A percentile compares a stretch with the other conserved stretches of the same genome.
Evolutionary conservation across 1,140 invertebrate genomes (phyloP).

Genomic region (Campoletis sonorensis): DNA sequence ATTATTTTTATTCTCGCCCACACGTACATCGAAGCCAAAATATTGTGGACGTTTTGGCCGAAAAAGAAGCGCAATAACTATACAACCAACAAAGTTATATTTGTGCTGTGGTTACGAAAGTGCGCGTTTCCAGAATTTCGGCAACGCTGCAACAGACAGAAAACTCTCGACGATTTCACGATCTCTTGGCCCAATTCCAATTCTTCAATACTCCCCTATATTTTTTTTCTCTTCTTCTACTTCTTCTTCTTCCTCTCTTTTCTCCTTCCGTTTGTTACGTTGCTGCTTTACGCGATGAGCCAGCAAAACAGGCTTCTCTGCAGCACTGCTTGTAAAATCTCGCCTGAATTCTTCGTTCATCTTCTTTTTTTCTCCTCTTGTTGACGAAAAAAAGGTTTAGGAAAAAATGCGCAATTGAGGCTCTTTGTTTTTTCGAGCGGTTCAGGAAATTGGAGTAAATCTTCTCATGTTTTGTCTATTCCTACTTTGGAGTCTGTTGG

Average conservation of each 20-base stretch:
- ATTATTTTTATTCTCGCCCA: neutral
- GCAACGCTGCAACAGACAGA: slow-evolving; percentile 18
- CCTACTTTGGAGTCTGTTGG: no score
- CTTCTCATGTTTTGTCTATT: no score
- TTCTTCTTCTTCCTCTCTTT: slow-evolving; percentile 21
- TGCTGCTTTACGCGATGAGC: slow-evolving; percentile 51
- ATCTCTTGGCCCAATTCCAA: slow-evolving; percentile 29
- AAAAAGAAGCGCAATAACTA: neutral
- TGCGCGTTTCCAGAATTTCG: slow-evolving; percentile 30
- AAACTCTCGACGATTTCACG: slow-evolving; percentile 18
- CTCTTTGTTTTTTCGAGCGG: no score
- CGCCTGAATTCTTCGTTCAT: neutral
- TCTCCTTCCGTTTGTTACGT: slow-evolving; percentile 23
- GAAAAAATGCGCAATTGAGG: neutral
- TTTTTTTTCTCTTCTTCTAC: slow-evolving; percentile 25
- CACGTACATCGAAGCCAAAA: neutral
- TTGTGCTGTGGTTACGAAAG: slow-evolving; percentile 22
- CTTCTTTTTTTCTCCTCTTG: neutral
- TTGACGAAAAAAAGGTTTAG: neutral
- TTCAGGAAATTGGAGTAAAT: no score
- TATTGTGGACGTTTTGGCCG: neutral
- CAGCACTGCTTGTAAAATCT: slow-evolving; percentile 27
- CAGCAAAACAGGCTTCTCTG: slow-evolving; percentile 58
- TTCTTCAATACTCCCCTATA: slow-evolving; percentile 10
- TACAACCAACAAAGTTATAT: slow-evolving; percentile 10